Conservation (phyloP, 2,888 invertebrate species). For the Ectemnius continuus region DNA sequence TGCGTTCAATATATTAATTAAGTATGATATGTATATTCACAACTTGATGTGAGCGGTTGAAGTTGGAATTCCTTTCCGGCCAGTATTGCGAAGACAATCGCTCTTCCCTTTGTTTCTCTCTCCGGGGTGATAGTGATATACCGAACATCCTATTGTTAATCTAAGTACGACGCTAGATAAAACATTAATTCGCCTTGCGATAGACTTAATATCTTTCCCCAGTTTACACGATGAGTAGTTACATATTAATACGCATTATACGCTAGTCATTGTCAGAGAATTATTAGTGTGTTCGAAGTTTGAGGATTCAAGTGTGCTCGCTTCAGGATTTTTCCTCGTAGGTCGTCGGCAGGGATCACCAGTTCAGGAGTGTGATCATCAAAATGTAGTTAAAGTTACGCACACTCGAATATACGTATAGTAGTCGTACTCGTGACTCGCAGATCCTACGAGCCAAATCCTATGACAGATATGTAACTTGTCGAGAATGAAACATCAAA, state of each 20-base stretch:
- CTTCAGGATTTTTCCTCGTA: slow-evolving; percentile 47
- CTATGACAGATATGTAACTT: no score
- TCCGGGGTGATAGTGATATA: slow-evolving; percentile 48
- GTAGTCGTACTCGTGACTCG: no score
- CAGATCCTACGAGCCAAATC: no score
- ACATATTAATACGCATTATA: slow-evolving; percentile 67
- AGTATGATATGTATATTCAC: slow-evolving; percentile 78
- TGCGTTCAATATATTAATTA: slow-evolving; percentile 75
- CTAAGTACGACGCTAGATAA: slow-evolving; percentile 71
- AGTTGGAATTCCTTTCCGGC: slow-evolving; percentile 64
- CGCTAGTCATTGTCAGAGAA: slow-evolving; percentile 74
- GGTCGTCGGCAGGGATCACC: slow-evolving; percentile 17
- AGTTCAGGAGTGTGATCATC: no score
- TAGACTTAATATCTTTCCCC: slow-evolving; percentile 45
- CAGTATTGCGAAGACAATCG: slow-evolving; percentile 64
- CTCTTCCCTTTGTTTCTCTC: slow-evolving; percentile 10
- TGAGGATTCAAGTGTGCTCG: slow-evolving; percentile 63
- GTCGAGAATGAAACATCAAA: no score
- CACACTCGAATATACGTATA: slow-evolving; percentile 39
- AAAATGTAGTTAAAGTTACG: slow-evolving; percentile 25
- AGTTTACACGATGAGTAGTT: slow-evolving; percentile 39
- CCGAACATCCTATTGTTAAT: slow-evolving; percentile 56
- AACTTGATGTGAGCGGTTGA: slow-evolving; percentile 78
- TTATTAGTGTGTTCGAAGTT: slow-evolving; percentile 67
- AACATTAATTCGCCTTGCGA: slow-evolving; percentile 64